A percentile compares a stretch with the other conserved stretches of the same genome.
These are phyloP conservation scores for Datnioides undecimradiatus DNA, from an alignment of 2,113 vertebrate species.

Conservation along the genomic window DNA sequence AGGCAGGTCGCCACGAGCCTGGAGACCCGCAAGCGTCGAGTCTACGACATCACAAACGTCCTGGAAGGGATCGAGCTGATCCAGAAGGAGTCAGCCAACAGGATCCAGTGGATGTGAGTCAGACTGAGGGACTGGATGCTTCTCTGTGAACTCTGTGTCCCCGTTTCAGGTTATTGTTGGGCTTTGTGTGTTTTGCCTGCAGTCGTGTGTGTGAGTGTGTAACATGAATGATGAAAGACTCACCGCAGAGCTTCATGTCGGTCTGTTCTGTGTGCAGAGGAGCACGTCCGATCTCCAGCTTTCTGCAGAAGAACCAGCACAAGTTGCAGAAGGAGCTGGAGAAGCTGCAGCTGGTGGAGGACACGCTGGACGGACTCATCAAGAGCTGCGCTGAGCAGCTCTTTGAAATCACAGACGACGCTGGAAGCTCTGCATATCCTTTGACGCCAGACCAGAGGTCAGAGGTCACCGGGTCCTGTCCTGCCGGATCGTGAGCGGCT, in stretches of 20 bases:
- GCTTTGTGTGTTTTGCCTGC: too few species aligned
- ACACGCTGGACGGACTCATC: constrained; percentile 91
- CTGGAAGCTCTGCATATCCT: constrained; percentile 92
- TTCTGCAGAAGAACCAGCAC: constrained; percentile 66
- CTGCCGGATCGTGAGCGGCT: too few species aligned
- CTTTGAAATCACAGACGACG: constrained; percentile 88
- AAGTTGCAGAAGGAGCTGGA: constrained; percentile 85
- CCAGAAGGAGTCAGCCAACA: constrained; percentile 87
- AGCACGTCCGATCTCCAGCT: constrained; percentile 69
- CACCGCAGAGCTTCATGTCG: too few species aligned
- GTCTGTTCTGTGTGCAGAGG: constrained; percentile 80
- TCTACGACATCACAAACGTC: constrained; percentile 93
- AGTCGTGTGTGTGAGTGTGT: too few species aligned
- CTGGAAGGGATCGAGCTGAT: constrained; percentile 89
- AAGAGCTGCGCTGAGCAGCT: constrained; percentile 90
- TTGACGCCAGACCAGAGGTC: constrained; percentile 23
- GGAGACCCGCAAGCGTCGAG: constrained; percentile 85
- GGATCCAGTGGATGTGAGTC: constrained; percentile 93
- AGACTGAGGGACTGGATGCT: not conserved
- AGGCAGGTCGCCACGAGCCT: constrained; percentile 84
- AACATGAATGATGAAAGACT: too few species aligned
- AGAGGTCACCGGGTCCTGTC: too few species aligned
- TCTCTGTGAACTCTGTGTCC: too few species aligned
- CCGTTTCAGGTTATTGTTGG: not conserved
- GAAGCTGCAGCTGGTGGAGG: constrained; percentile 89